Percentiles rank a stretch among this genome's conserved stretches.
Conservation (phyloP, 1,140 invertebrate species). For the Reticulitermes speratus region DNA sequence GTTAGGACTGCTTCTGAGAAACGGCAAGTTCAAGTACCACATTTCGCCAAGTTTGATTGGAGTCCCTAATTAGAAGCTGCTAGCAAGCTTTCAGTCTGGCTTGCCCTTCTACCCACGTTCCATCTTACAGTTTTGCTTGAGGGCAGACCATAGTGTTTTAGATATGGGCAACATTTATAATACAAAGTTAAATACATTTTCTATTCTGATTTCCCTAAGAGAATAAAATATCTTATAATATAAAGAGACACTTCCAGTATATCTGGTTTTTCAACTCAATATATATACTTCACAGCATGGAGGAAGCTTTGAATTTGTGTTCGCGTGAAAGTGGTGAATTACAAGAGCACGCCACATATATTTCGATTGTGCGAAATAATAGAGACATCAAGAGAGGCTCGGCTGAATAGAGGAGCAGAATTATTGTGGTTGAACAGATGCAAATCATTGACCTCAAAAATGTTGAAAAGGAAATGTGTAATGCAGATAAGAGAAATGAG, state of each 20-base stretch:
- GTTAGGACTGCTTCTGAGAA: background rate
- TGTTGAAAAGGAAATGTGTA: too few relatives aligned
- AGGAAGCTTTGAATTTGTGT: background rate
- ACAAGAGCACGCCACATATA: background rate
- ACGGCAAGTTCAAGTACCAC: background rate
- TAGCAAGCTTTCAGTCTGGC: background rate
- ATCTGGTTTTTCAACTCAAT: background rate
- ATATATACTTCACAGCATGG: background rate
- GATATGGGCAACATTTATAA: background rate
- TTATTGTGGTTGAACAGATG: background rate
- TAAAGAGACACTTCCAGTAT: background rate
- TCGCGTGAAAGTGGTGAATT: background rate
- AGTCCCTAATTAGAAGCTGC: background rate
- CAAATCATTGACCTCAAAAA: background rate
- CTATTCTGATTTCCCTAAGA: background rate
- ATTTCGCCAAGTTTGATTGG: conserved; percentile 1
- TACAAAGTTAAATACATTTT: background rate
- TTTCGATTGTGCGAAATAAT: background rate
- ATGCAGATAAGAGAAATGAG: too few relatives aligned
- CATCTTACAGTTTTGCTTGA: background rate
- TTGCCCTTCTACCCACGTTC: background rate
- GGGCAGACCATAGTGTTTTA: background rate
- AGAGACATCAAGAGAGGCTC: background rate
- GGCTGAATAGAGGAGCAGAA: background rate
- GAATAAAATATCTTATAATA: background rate